Percentiles rank a stretch among this genome's conserved stretches.
These are phyloP conservation scores for Mantis religiosa DNA, from an alignment of 2,888 invertebrate species.

Conservation along the genomic window DNA sequence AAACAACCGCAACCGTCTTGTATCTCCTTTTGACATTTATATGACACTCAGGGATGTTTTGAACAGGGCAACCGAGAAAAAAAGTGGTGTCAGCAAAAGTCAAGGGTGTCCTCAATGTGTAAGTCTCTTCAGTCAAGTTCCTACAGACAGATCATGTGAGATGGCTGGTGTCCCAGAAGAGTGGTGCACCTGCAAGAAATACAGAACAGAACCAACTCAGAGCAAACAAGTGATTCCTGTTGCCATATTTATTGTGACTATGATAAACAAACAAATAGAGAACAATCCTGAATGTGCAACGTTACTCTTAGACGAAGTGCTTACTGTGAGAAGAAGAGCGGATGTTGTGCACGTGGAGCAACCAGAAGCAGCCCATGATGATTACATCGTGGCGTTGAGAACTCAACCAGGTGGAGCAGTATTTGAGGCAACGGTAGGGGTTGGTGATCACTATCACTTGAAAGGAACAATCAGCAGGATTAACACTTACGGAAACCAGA, in stretches of 20 bases:
- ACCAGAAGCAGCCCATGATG: not conserved
- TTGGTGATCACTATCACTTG: not conserved
- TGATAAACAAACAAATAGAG: not conserved
- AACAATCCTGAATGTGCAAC: not conserved
- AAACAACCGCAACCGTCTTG: constrained; percentile 32
- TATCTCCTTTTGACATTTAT: constrained; percentile 36
- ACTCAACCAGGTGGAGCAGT: constrained; percentile 41
- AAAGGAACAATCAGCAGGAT: constrained; percentile 58
- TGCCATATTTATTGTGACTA: not conserved
- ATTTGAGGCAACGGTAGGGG: constrained; percentile 42
- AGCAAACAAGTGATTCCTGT: not conserved
- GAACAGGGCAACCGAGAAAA: not conserved
- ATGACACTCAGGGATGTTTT: constrained; percentile 27
- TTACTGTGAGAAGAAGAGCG: not conserved
- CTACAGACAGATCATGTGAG: not conserved
- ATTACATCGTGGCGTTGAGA: constrained; percentile 37
- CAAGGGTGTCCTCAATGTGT: not conserved
- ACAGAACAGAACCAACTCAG: not conserved
- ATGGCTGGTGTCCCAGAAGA: constrained; percentile 16
- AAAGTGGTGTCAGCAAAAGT: not conserved
- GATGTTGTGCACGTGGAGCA: not conserved
- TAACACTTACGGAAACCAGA: constrained; percentile 77
- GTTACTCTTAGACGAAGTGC: not conserved
- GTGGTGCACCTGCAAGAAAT: constrained; percentile 16
- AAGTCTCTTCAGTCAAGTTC: constrained; percentile 9